Evolutionary conservation across 2,797 vertebrate genomes (phyloP), one percentile per base, ranked within the genome.

Genomic region (Bryconaethiops microstoma): DNA sequence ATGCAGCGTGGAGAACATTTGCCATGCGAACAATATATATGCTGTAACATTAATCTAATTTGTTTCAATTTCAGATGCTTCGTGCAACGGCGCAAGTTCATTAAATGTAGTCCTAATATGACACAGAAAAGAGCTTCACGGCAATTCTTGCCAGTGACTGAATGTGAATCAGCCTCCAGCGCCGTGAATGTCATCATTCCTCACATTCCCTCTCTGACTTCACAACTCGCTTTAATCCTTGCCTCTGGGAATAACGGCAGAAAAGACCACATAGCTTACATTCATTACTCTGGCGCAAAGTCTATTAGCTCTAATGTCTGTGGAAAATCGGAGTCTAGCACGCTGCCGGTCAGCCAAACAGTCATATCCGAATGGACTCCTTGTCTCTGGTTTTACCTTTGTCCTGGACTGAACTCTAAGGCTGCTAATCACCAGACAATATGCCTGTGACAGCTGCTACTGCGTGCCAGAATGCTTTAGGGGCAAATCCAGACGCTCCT

Each of bases 321-420:
- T 45, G 55, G n/a, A 45, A 55, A 25, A 40, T 40, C 35, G n/a
- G 5, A 23, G 62, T 62, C 21, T 48, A 40, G n/a, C 16, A 69
- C 40, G 39, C 85, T 79, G 77, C 64, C 10, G 29, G 73, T 70
- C 82, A 45, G 78, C 45, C 81, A 76, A 75, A 62, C 48, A 35
- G 35, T 4, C 59, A 45, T 39, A 55, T 72, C 74, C 60, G 71
- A 88, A 86, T 83, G 79, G 80, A 81, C 72, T 78, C 67, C 82
- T 39, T 54, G 79, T 90, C 78, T 87, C 82, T 76, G 82, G 84
- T 86, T 86, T 83, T 81, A 85, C 78, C 81, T 55, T 64, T 57
- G 65, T 72, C 55, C 71, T 40, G 60, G 84, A 83, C 81, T 64
- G 76, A 82, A 82, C 76, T 63, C 73, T 84, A 84, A 80, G 83